Conservation (phyloP, 2,797 vertebrate genomes). For the Channallabes apus region DNA sequence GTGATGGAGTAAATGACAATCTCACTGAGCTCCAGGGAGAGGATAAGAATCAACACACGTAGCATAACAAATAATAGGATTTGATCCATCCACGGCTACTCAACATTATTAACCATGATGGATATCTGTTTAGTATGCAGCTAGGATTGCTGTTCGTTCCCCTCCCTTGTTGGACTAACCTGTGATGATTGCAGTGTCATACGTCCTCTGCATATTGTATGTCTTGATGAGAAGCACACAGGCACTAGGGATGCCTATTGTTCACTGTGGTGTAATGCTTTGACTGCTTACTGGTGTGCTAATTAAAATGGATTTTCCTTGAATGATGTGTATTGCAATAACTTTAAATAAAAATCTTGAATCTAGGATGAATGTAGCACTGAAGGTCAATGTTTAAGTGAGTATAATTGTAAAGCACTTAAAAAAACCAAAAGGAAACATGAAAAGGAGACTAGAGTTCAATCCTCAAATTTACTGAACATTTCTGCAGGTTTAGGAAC, state of each 20-base stretch:
- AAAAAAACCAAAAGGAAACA: background rate
- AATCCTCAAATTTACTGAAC: background rate
- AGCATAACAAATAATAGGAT: constrained; percentile 50
- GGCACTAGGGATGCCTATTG: constrained; percentile 20
- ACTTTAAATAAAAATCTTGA: background rate
- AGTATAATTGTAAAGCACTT: background rate
- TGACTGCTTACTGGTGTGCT: constrained; percentile 15
- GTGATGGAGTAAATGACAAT: constrained; percentile 54
- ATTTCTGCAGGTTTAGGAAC: constrained; percentile 4
- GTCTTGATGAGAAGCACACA: constrained; percentile 28
- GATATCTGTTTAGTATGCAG: constrained; percentile 47
- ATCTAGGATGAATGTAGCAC: background rate
- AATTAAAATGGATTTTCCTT: background rate
- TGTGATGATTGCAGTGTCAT: constrained; percentile 39
- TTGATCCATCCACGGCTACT: constrained; percentile 51
- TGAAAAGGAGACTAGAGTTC: background rate
- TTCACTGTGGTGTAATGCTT: constrained; percentile 18
- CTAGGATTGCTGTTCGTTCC: constrained; percentile 32
- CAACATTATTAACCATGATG: constrained; percentile 50
- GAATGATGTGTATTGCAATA: background rate
- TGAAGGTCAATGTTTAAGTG: background rate
- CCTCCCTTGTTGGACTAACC: constrained; percentile 37
- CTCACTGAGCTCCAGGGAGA: constrained; percentile 42
- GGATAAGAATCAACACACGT: constrained; percentile 51
- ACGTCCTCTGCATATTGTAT: constrained; percentile 35